Base-by-base conservation (phyloP, 2,888 invertebrate species). In the Caenorhabditis sp. region DNA sequence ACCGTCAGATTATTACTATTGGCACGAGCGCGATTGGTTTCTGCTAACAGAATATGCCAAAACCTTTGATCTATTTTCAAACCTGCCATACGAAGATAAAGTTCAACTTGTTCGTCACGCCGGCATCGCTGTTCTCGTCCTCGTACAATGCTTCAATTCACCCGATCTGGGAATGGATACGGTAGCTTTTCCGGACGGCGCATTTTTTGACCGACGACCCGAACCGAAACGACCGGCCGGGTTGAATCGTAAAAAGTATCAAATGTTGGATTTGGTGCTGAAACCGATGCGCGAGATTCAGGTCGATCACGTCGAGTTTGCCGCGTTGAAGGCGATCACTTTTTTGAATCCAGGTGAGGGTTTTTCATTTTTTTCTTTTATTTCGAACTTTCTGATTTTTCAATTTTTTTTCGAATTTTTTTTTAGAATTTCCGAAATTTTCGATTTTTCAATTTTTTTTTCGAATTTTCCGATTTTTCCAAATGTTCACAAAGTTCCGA, bases 1-100 rank as follows among this genome's bases (percentile, higher is more conserved):
- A 19, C 77, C 78, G 17, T 37, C 67, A 1, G 86, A 86, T 68
- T 84, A 83, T 66, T 79, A 83, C 24, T 81, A 82, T 66, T 86
- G 86, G 85, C 86, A 86, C 67, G 86, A 86, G 55, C 64, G 84
- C 49, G 81, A 81, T 62, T 81, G 81, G 81, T 75, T 80, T 43
- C 69, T 86, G 19, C 80, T 86, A 83, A 86, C 86, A 55, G 86
- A 86, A 61, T 86, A 85, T 81, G 85, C 86, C 19, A 86, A 86
- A 74, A 86, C 83, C 23, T 82, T 86, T 53, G 78, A 81, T 27
- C 81, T 79, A 58, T 86, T 85, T 57, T 74, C 79, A 43, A 61
- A 60, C 19, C 64, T 86, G 8, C 70, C 77, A 26, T 72, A 84
- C 55, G 62, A 63, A 58, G 85, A 86, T 65, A 85, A 86, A 70